Evolutionary conservation across 2,797 vertebrate genomes (phyloP).

Genomic region (Diceros bicornis): DNA sequence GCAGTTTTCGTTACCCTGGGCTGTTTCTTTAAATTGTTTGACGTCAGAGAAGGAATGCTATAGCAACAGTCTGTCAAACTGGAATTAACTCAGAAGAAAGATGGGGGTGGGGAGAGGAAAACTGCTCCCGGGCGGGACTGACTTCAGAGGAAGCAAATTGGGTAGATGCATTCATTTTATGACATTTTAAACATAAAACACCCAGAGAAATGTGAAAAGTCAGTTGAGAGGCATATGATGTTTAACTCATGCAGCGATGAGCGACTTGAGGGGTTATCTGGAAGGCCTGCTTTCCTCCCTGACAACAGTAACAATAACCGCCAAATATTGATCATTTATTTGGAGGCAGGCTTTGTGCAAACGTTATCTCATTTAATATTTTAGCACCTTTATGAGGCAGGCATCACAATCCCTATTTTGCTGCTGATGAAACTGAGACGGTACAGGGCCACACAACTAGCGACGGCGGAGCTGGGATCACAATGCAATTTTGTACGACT

Average conservation of each 20-base stretch:
- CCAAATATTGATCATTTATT: constrained; percentile 1
- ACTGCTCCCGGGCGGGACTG: constrained; percentile 71
- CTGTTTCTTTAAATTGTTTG: constrained; percentile 88
- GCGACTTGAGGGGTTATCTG: background rate
- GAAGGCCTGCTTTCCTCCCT: background rate
- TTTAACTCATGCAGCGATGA: background rate
- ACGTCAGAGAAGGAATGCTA: constrained; percentile 90
- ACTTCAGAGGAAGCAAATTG: constrained; percentile 73
- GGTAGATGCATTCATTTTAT: constrained; percentile 76
- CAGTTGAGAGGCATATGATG: background rate
- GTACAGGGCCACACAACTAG: background rate
- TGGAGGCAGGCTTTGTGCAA: background rate
- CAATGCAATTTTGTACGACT: background rate
- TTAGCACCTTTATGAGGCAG: background rate
- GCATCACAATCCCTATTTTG: background rate
- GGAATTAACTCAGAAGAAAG: constrained; percentile 88
- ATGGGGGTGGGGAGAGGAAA: constrained; percentile 80
- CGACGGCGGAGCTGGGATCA: background rate
- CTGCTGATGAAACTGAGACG: background rate
- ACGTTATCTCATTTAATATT: background rate
- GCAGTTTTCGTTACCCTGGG: constrained; percentile 71
- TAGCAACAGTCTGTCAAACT: constrained; percentile 91
- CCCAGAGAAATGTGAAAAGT: background rate
- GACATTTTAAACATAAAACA: constrained; percentile 74
- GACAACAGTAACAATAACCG: background rate